Conservation (phyloP, 1,140 invertebrate genomes). For the Apocrypta bakeri region DNA sequence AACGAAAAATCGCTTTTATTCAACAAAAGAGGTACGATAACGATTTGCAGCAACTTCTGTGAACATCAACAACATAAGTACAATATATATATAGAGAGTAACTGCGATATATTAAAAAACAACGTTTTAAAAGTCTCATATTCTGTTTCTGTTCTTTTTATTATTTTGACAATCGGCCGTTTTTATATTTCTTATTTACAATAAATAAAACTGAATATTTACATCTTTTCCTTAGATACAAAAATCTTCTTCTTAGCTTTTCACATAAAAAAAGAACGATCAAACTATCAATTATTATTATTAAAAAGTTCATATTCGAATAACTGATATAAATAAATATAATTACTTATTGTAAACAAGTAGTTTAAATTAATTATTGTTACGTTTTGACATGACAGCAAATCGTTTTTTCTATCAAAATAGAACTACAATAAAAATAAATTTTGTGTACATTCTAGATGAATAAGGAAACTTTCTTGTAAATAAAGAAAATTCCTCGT, state of each 20-base stretch:
- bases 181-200: constrained; percentile 7
- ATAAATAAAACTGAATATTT: not conserved
- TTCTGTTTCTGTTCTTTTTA: not conserved
- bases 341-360: not conserved
- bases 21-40: not conserved
- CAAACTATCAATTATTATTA: not conserved
- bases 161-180: not conserved
- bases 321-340: too few species aligned
- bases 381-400: not conserved
- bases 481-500: too few species aligned
- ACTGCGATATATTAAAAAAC: not conserved
- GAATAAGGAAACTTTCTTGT: too few species aligned
- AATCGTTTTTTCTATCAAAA: not conserved
- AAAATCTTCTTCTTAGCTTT: not conserved
- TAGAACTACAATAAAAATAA: not conserved
- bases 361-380: too few species aligned
- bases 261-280: not conserved
- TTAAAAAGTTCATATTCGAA: not conserved
- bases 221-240: not conserved
- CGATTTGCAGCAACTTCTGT: not conserved
- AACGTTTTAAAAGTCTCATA: not conserved
- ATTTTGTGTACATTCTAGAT: too few species aligned
- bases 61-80: not conserved
- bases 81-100: not conserved
- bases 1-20: not conserved